phyloP scores from a whole-genome alignment of 2,888 invertebrate species.

The Drosophila robusta region DNA sequence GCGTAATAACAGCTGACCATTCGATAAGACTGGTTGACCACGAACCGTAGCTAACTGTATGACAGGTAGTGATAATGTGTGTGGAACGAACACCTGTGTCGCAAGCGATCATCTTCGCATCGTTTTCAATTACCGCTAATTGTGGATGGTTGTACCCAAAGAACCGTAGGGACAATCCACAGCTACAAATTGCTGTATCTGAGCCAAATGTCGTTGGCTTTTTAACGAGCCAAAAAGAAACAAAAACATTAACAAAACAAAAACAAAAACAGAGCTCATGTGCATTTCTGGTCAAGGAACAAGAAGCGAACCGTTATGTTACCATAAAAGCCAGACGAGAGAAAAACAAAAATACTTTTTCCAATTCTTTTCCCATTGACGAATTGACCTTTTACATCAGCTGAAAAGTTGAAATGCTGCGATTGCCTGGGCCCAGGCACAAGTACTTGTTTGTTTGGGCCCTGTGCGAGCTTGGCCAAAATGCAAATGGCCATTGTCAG shows the following conservation, averaged over 20 bases:
- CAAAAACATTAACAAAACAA: background rate
- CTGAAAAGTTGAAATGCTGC: conserved; percentile 34
- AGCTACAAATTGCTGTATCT: conserved; percentile 47
- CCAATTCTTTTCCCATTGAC: conserved; percentile 62
- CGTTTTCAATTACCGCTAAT: conserved; percentile 57
- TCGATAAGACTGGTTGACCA: conserved; percentile 17
- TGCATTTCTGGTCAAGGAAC: conserved; percentile 49
- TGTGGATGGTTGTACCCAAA: conserved; percentile 30
- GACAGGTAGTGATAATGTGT: background rate
- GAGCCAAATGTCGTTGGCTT: conserved; percentile 27
- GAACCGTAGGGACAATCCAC: conserved; percentile 48
- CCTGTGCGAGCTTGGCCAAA: conserved; percentile 53
- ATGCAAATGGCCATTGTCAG: conserved; percentile 61
- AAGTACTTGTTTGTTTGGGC: conserved; percentile 34
- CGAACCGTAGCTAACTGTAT: conserved; percentile 14
- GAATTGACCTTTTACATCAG: conserved; percentile 67
- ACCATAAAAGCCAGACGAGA: conserved; percentile 53
- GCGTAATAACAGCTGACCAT: conserved; percentile 16
- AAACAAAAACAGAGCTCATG: conserved; percentile 36
- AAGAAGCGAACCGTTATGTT: conserved; percentile 59
- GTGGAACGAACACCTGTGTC: conserved; percentile 42
- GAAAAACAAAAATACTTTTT: conserved; percentile 16
- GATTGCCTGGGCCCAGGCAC: conserved; percentile 9
- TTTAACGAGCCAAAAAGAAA: conserved; percentile 37
- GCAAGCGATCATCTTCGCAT: conserved; percentile 39